Percentiles rank a stretch among this genome's conserved stretches.
Conservation (phyloP, 1,140 invertebrate species). For the Ceratina japonica region DNA sequence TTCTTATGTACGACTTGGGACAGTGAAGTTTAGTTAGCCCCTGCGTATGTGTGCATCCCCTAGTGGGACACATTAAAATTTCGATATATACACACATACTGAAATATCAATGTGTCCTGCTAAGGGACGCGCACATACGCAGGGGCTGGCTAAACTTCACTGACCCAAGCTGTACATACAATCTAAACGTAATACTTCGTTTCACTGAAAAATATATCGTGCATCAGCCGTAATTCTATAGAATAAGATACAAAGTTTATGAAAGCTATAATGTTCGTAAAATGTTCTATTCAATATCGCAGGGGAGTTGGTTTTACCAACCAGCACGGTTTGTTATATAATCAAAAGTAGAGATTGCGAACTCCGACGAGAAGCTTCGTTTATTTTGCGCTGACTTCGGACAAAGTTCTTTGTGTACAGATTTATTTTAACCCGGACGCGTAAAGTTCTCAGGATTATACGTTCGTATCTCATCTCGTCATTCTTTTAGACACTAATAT, state of each 20-base stretch:
- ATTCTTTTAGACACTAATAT: slow-evolving; percentile 2
- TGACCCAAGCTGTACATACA: too few relatives aligned
- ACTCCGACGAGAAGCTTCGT: slow-evolving; percentile 1
- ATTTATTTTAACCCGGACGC: background rate
- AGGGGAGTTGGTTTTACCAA: background rate
- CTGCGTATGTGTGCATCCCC: too few relatives aligned
- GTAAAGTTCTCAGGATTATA: background rate
- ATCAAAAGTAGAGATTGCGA: slow-evolving; percentile 15
- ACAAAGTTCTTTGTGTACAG: slow-evolving; percentile 34
- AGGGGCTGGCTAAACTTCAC: too few relatives aligned
- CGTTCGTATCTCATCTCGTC: background rate
- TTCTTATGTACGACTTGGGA: too few relatives aligned
- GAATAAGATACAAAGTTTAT: background rate
- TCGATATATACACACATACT: too few relatives aligned
- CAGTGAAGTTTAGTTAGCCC: too few relatives aligned
- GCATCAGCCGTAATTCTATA: background rate
- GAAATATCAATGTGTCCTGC: too few relatives aligned
- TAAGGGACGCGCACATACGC: too few relatives aligned
- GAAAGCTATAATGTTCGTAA: background rate
- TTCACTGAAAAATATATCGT: background rate
- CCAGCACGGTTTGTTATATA: slow-evolving; percentile 30
- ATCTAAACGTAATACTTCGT: too few relatives aligned
- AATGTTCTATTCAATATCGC: background rate
- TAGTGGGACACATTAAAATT: too few relatives aligned
- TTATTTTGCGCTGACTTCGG: slow-evolving; percentile 8